These are phyloP conservation scores for Hipparchia semele DNA, from an alignment of 2,888 invertebrate species.

Conservation along the genomic window DNA sequence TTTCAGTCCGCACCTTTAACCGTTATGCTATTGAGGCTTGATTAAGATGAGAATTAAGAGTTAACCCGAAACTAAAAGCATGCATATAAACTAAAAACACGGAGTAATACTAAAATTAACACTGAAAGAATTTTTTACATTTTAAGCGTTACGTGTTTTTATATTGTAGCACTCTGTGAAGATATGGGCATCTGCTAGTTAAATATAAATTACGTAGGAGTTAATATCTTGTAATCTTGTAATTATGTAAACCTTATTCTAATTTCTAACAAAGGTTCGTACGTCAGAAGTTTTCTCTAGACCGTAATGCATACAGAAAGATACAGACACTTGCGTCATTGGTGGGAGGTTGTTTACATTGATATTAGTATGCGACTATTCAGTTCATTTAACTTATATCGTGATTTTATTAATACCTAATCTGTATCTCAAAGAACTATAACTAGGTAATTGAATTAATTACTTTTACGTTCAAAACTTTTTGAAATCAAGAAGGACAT, in stretches of 20 bases:
- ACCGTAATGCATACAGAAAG: constrained; percentile 17
- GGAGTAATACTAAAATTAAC: too few species aligned
- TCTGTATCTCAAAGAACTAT: neutral
- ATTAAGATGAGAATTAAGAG: too few species aligned
- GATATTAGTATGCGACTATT: constrained; percentile 30
- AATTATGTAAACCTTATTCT: constrained; percentile 32
- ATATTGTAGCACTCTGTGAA: neutral
- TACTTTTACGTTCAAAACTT: neutral
- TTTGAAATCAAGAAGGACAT: neutral
- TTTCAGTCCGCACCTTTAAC: too few species aligned
- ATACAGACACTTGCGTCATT: constrained; percentile 30
- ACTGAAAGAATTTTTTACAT: too few species aligned
- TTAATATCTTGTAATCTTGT: constrained; percentile 24
- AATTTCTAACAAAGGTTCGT: constrained; percentile 31
- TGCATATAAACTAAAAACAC: too few species aligned
- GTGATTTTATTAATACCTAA: constrained; percentile 12
- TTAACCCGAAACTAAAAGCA: too few species aligned
- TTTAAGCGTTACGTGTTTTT: too few species aligned
- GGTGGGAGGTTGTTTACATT: constrained; percentile 23
- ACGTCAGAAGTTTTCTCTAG: constrained; percentile 31
- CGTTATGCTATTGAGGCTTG: too few species aligned
- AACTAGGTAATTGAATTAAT: neutral
- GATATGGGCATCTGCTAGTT: constrained; percentile 6
- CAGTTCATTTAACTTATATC: constrained; percentile 16
- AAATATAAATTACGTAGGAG: constrained; percentile 12